Evolutionary conservation across 1,140 invertebrate species (phyloP).

Genomic region (Hydropsyche tenuis): DNA sequence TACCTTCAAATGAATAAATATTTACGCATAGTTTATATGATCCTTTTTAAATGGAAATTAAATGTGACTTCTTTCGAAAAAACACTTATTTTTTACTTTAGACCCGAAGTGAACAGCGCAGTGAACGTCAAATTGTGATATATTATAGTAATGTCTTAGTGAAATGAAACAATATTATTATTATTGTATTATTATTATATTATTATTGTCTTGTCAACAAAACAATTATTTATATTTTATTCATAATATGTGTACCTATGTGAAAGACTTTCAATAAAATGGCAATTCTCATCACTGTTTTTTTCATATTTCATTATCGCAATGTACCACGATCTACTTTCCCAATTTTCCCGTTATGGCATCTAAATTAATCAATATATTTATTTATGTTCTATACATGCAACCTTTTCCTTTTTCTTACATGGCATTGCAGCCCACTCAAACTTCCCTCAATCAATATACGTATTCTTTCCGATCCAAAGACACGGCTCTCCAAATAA

Average conservation of each 20-base stretch:
- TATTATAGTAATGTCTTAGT: slow-evolving; percentile 49
- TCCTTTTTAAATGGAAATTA: slow-evolving; percentile 23
- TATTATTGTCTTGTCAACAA: slow-evolving; percentile 45
- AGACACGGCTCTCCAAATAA: too few species aligned
- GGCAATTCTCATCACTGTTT: slow-evolving; percentile 28
- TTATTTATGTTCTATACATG: too few species aligned
- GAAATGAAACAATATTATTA: slow-evolving; percentile 42
- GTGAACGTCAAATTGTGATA: slow-evolving; percentile 50
- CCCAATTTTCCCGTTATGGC: too few species aligned
- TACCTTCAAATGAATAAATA: slow-evolving; percentile 43
- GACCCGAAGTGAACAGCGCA: slow-evolving; percentile 41
- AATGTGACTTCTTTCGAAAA: slow-evolving; percentile 19
- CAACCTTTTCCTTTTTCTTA: too few species aligned
- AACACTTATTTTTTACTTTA: slow-evolving; percentile 34
- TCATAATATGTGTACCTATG: slow-evolving; percentile 47
- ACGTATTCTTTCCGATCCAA: too few species aligned
- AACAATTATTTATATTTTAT: slow-evolving; percentile 49
- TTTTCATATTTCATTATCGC: neutral
- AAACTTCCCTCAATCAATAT: too few species aligned
- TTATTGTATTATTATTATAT: slow-evolving; percentile 22
- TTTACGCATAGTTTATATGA: slow-evolving; percentile 15
- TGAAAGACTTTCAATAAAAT: slow-evolving; percentile 39
- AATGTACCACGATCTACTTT: neutral
- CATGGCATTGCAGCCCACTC: too few species aligned
- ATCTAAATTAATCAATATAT: too few species aligned